A percentile compares a stretch with the other conserved stretches of the same genome.
Evolutionary conservation across 2,113 vertebrate genomes (phyloP).

Genomic region (Dissostichus mawsoni): DNA sequence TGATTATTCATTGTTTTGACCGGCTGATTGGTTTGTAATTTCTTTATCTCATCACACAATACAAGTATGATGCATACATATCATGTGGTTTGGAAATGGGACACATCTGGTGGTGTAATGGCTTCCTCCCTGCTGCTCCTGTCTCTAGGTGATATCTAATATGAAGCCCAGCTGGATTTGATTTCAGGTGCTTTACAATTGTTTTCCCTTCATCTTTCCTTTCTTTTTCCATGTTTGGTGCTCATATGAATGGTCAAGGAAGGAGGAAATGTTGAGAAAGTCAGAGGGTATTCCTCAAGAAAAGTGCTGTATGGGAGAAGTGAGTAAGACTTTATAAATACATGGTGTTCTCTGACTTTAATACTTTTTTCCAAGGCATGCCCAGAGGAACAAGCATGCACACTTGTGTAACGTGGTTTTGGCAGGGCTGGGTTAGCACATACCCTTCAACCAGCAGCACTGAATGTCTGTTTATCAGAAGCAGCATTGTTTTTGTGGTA

Average conservation of each 20-base stretch:
- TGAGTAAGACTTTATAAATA: slow-evolving; percentile 9
- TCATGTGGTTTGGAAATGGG: not conserved
- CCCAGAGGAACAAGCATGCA: not conserved
- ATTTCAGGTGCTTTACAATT: not conserved
- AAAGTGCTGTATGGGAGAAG: slow-evolving; percentile 1
- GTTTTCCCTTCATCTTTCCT: not conserved
- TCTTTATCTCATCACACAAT: not conserved
- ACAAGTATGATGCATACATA: not conserved
- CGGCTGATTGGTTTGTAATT: not conserved
- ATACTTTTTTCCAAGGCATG: slow-evolving; percentile 11
- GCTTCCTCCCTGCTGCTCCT: too few relatives aligned
- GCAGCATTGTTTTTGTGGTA: not conserved
- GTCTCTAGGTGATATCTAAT: not conserved
- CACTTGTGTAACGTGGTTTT: not conserved
- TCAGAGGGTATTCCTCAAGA: not conserved
- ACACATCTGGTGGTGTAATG: not conserved
- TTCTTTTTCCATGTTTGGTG: not conserved
- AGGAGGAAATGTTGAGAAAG: not conserved
- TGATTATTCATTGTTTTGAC: not conserved
- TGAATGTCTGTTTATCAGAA: not conserved
- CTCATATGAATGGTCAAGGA: not conserved
- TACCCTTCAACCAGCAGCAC: not conserved
- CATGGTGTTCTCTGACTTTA: not conserved
- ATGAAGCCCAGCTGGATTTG: not conserved
- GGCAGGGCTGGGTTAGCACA: slow-evolving; percentile 16